Base-by-base conservation (phyloP, 2,888 invertebrate species). In the Ophraella communa region DNA sequence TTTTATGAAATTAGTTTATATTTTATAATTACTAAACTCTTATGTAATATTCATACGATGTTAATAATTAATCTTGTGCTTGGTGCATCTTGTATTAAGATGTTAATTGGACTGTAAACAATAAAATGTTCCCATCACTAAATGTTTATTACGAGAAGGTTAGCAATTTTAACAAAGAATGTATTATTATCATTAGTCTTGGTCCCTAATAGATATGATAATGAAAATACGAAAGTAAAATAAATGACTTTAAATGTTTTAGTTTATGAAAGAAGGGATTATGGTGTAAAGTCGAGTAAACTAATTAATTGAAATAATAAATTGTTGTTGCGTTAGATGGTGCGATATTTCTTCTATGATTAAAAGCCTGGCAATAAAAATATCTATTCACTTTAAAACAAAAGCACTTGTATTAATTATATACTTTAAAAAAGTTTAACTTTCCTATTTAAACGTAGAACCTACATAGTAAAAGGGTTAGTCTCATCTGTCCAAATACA, bases 251-350 rank as follows among this genome's bases (percentile, higher is more conserved):
- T 8, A 24, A 17, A 14, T 51, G 49, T 51, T 17, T 24, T n/a
- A 51, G 49, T 51, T 51, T 27, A 51, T 49, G 27, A 49, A 49
- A 49, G 23, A 21, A 3, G 49, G 49, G 14, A 23, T 49, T n/a
- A 49, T 49, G 49, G 23, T 24, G 49, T 27, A 51, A 27, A 51
- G 24, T 49, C 17, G 2, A 24, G 21, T 51, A n/a, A 23, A 51
- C 27, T 51, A 51, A 51, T 51, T 51, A 27, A 51, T 51, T 17
- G n/a, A 4, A 17, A 17, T 51, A 17, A 51, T 24, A 4, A 49
- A 49, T 49, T 1, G 14, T 14, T 23, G n/a, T 21, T 45, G 49
- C n/a, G 35, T 3, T 14, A 35, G 11, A n/a, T 14, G 35, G 3
- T 35, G n/a, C 35, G 14, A 30, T 30, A 30, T 30, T 10, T 30